These are phyloP conservation scores for Xiphorhynchus erythropygius DNA, from an alignment of 2,797 vertebrate species.

Conservation along the genomic window DNA sequence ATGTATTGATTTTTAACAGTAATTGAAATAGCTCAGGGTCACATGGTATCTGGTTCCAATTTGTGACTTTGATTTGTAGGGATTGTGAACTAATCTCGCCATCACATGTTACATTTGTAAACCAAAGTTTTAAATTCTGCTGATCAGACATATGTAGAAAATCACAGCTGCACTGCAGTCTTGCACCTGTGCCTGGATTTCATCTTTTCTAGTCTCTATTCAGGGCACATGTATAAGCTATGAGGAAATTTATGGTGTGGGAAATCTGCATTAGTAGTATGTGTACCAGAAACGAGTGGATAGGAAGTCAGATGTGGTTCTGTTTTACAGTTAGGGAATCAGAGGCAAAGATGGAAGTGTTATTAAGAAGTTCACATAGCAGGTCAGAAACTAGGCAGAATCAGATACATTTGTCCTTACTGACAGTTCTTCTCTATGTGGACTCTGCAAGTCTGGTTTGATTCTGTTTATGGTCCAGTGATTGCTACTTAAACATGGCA, in stretches of 20 bases:
- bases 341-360: not conserved
- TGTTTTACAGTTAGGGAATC: not conserved
- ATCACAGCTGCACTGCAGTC: constrained; percentile 37
- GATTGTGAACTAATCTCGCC: constrained; percentile 44
- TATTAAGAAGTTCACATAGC: not conserved
- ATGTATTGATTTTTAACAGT: constrained; percentile 36
- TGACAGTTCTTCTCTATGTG: not conserved
- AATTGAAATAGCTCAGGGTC: constrained; percentile 18
- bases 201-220: constrained; percentile 1
- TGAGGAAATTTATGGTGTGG: constrained; percentile 9
- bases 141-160: constrained; percentile 23
- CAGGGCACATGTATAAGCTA: not conserved
- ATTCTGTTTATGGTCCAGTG: not conserved
- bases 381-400: not conserved
- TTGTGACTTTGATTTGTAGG: constrained; percentile 59
- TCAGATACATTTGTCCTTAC: not conserved
- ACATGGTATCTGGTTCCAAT: constrained; percentile 41
- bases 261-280: not conserved
- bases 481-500: not conserved
- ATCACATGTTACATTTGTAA: constrained; percentile 45
- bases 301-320: not conserved
- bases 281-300: not conserved
- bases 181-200: constrained; percentile 50
- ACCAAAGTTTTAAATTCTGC: constrained; percentile 44
- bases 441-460: not conserved